These are phyloP conservation scores for Characodon lateralis DNA, from an alignment of 2,797 vertebrate species.

Conservation along the genomic window DNA sequence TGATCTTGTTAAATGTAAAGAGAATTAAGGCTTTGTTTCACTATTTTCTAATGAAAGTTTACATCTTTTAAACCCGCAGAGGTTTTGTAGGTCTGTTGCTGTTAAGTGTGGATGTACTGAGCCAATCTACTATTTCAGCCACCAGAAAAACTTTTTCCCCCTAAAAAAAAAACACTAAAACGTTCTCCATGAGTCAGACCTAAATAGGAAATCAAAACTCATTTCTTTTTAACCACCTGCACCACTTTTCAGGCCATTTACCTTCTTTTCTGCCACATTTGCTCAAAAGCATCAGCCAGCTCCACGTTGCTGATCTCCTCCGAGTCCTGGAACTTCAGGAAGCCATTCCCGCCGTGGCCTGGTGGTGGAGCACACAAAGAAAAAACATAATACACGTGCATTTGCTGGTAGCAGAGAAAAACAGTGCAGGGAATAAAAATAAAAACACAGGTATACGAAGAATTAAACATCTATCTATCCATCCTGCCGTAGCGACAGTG, in stretches of 20 bases:
- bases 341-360: conserved; percentile 98
- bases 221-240: neutral
- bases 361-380: conserved; percentile 20
- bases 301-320: conserved; percentile 99
- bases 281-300: conserved; percentile 96
- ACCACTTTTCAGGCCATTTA: conserved; percentile 48
- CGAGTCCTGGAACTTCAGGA: conserved; percentile 98
- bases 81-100: too few relatives aligned
- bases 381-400: neutral
- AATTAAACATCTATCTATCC: neutral
- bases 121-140: too few relatives aligned
- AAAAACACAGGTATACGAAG: neutral
- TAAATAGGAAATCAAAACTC: neutral
- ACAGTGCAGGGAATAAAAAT: neutral
- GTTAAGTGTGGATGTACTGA: too few relatives aligned
- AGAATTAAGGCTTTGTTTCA: too few relatives aligned
- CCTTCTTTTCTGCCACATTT: conserved; percentile 99
- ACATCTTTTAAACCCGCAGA: too few relatives aligned
- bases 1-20: too few relatives aligned
- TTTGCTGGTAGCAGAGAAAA: neutral
- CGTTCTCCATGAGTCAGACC: neutral
- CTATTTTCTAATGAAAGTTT: too few relatives aligned
- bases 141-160: too few relatives aligned
- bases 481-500: too few relatives aligned
- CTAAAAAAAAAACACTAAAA: neutral